Evolutionary conservation across 2,113 vertebrate species (phyloP), one percentile per base, ranked within the genome.

Genomic region (Hippocampus comes): DNA sequence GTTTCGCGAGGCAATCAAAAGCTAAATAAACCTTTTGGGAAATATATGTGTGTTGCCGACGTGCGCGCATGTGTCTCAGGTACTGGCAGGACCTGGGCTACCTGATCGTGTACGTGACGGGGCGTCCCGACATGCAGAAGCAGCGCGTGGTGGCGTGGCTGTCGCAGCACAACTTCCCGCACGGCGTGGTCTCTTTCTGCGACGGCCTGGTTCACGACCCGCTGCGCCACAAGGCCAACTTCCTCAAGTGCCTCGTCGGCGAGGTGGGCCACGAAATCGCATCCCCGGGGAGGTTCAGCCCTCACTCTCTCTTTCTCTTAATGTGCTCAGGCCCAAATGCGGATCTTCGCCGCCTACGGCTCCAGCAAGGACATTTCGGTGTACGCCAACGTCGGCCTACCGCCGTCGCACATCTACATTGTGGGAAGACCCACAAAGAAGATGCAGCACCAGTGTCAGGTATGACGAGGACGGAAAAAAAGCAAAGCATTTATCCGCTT

Each of bases 61-160:
- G 43, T 70, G 9, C 25, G 51, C 20, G 12, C 12, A 14, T 14
- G 10, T 15, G 63, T 25, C 42, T 38, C 81, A 99, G 97, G 82
- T 97, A 97, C 93, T 99, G 97, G 97, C 97, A 99, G 91, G 97
- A 99, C 88, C 86, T 99, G 57, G 97, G 97, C 88, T 99, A 99
- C 91, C 82, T 99, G 92, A 99, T 99, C 25, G 95, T 99, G 74
- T 99, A 99, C 0, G 95, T 98, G 78, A 99, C 97, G 0, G 97
- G 97, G 53, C 95, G 97, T 41, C 97, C 97, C 0, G 97, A 99
- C 93, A 99, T 99, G 97, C 97, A 99, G 92, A 99, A 99, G 94
- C 97, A 99, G 89, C 93, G 97, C 10, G 97, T 99, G 91, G 97
- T 99, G 66, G 97, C 97, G 0, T 99, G 97, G 97, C 93, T 99